Base-by-base conservation (phyloP, 2,797 vertebrate species). In the Mus minutoides region DNA sequence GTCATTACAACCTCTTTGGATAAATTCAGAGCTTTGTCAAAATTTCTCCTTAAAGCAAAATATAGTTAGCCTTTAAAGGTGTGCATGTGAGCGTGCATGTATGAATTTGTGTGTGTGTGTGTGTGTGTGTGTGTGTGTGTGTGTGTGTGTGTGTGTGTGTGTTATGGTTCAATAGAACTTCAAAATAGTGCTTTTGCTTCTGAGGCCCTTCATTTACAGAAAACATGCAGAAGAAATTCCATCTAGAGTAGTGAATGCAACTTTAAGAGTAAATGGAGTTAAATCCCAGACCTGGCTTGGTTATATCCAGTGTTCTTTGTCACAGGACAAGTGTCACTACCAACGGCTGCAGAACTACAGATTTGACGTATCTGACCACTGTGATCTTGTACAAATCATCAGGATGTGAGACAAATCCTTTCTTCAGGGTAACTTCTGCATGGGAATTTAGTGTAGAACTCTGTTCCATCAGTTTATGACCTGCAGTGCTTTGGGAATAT, bases 401-500 rank as follows among this genome's bases (percentile, higher is more conserved):
- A 60, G 16, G 75, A 12, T 67, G 31, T 40, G 40, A 93, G 29
- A 62, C 43, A 90, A n/a, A 92, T 64, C 40, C 79, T 19, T 58
- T 40, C 58, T 5, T 46, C 24, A 58, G 46, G 62, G 37, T 84
- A 77, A 86, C 21, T 8, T 76, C 37, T n/a, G 2, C 21, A 8
- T 69, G 6, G 26, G 13, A 75, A 88, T 84, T 95, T 96, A 46
- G 67, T 95, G 31, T 78, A 87, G 64, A 87, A 69, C 46, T 78
- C 21, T 43, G 73, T 69, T 93, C 60, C 26, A 43, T 90, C 49
- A 40, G 8, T 87, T 69, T 79, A 71, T 85, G 34, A 89, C 52
- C 21, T 58, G 19, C 17, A 58, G 9, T 62, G 21, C 10, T 73
- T 94, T 85, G 4, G 80, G 60, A 46, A 46, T 90, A n/a, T 12